Evolutionary conservation across 2,888 invertebrate species (phyloP).

Genomic region (Drymonia ruficornis): DNA sequence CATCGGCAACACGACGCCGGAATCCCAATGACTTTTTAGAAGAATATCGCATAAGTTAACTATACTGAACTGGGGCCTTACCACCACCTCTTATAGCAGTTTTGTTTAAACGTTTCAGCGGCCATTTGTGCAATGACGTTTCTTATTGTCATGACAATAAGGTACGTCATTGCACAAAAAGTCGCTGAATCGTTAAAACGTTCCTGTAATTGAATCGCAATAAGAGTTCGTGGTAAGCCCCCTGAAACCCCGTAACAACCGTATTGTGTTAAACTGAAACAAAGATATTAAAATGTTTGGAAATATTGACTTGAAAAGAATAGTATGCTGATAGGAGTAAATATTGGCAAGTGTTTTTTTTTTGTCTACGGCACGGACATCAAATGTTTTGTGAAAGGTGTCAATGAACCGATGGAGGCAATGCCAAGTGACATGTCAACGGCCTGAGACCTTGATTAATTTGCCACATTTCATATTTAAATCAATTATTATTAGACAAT

Average conservation of each 20-base stretch:
- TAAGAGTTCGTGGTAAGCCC: too few species aligned
- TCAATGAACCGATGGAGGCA: constrained; percentile 43
- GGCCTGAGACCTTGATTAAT: constrained; percentile 50
- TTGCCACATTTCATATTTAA: constrained; percentile 45
- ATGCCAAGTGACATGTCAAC: constrained; percentile 55
- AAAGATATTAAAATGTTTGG: constrained; percentile 24
- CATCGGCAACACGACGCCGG: neutral
- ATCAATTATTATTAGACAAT: neutral
- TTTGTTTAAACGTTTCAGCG: too few species aligned
- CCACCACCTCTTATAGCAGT: too few species aligned
- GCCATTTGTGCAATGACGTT: too few species aligned
- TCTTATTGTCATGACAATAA: too few species aligned
- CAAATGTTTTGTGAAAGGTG: constrained; percentile 34
- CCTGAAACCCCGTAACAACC: constrained; percentile 13
- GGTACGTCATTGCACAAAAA: too few species aligned
- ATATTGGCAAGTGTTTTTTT: constrained; percentile 31
- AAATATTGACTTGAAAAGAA: constrained; percentile 39
- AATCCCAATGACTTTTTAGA: constrained; percentile 3
- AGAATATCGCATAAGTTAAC: neutral
- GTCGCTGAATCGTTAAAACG: too few species aligned
- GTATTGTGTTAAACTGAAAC: constrained; percentile 23
- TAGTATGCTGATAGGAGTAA: constrained; percentile 32
- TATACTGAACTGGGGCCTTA: too few species aligned
- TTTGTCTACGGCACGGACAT: constrained; percentile 21
- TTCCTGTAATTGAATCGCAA: too few species aligned